Evolutionary conservation across 2,888 invertebrate species (phyloP).

Genomic region (Chloroclystis v-ata): DNA sequence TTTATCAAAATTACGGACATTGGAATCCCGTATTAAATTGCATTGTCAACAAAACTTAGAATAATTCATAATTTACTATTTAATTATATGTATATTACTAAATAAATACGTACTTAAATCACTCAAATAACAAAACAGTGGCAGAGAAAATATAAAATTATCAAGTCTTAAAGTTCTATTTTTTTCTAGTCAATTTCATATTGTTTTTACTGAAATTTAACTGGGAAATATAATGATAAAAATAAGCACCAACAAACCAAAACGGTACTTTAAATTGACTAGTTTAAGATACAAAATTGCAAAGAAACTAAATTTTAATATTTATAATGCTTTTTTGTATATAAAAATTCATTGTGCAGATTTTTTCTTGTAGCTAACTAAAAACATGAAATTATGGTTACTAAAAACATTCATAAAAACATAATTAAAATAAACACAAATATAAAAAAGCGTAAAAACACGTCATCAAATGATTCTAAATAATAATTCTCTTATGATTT

Average conservation of each 20-base stretch:
- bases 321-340: too few relatives aligned
- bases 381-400: too few relatives aligned
- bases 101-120: conserved; percentile 17
- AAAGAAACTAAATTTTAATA: too few relatives aligned
- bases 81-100: conserved; percentile 18
- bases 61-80: conserved; percentile 16
- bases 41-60: conserved; percentile 25
- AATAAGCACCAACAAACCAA: conserved; percentile 5
- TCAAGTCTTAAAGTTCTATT: not conserved
- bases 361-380: too few relatives aligned
- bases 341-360: too few relatives aligned
- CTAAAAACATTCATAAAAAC: too few relatives aligned
- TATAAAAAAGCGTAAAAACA: too few relatives aligned
- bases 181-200: conserved; percentile 1
- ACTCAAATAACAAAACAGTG: conserved; percentile 13
- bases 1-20: conserved; percentile 1
- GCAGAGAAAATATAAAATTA: conserved; percentile 13
- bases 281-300: not conserved
- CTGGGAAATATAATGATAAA: not conserved
- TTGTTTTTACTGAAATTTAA: not conserved
- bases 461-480: too few relatives aligned
- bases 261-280: conserved; percentile 6
- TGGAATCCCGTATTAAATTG: conserved; percentile 17
- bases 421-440: too few relatives aligned
- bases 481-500: too few relatives aligned